These are phyloP conservation scores for Amphibalanus amphitrite DNA, from an alignment of 1,140 invertebrate genomes.

Conservation along the genomic window DNA sequence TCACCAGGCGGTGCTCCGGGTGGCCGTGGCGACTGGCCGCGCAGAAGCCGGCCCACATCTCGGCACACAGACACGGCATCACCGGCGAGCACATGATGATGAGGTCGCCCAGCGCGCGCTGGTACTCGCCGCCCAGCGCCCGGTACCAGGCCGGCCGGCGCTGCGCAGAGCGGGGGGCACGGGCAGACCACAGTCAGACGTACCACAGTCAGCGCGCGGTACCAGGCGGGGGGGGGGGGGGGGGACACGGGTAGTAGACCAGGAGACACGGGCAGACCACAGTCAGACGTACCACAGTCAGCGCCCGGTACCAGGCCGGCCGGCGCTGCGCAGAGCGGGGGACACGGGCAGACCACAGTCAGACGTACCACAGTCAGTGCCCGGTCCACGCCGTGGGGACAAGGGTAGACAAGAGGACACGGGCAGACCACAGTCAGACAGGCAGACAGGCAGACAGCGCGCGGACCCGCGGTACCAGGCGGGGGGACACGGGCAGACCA, in stretches of 20 bases:
- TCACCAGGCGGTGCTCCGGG: slow-evolving; percentile 9
- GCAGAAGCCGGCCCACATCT: slow-evolving; percentile 63
- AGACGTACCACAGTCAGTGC: not conserved
- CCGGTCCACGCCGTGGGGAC: not conserved
- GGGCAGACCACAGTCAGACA: not conserved
- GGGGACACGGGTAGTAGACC: not conserved
- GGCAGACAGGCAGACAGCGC: too few species aligned
- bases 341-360: too few species aligned
- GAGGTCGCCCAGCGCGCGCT: slow-evolving; percentile 51
- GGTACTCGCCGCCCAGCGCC: slow-evolving; percentile 57
- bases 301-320: too few species aligned
- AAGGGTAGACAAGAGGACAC: slow-evolving; percentile 4
- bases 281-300: not conserved
- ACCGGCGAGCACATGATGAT: slow-evolving; percentile 73
- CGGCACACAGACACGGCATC: slow-evolving; percentile 72
- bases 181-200: slow-evolving; percentile 23
- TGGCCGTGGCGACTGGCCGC: not conserved
- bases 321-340: too few species aligned
- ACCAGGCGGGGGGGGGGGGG: not conserved
- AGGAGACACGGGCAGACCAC: slow-evolving; percentile 6
- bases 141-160: too few species aligned
- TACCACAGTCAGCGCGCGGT: not conserved
- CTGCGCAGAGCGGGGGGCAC: slow-evolving; percentile 35
- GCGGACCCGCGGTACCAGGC: too few species aligned
- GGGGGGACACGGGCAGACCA: too few species aligned